Evolutionary conservation across 2,113 vertebrate genomes (phyloP).

Genomic region (Megaceryle maxima): DNA sequence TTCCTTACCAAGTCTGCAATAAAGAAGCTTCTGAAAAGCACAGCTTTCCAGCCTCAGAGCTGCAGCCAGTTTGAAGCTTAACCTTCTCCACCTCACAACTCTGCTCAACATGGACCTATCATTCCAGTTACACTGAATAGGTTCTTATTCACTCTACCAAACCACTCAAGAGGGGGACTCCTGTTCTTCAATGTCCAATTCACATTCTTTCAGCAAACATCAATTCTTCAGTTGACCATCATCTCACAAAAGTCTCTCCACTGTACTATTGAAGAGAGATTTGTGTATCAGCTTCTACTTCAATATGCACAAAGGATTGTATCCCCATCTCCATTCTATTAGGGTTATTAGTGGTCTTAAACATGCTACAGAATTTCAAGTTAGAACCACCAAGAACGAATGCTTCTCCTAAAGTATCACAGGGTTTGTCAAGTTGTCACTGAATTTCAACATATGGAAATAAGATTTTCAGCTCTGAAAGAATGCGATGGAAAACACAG

Average conservation of each 20-base stretch:
- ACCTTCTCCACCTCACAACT: neutral
- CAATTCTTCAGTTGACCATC: neutral
- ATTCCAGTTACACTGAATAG: neutral
- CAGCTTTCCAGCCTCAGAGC: neutral
- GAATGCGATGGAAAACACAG: neutral
- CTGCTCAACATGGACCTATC: accelerated
- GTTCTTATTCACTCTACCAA: neutral
- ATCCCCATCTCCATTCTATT: neutral
- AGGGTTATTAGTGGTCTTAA: neutral
- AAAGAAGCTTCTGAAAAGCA: neutral
- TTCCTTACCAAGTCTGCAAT: neutral
- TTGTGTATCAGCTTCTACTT: neutral
- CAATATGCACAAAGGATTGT: neutral
- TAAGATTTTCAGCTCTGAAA: neutral
- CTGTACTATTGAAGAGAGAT: neutral
- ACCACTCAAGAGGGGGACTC: neutral
- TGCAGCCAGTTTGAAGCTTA: neutral
- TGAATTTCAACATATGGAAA: neutral
- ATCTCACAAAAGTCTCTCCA: neutral
- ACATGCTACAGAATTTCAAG: neutral
- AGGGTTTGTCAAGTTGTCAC: neutral
- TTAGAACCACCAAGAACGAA: neutral
- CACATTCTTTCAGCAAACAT: neutral
- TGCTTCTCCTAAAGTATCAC: neutral
- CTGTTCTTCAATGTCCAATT: neutral